Evolutionary conservation across 2,113 vertebrate genomes (phyloP).

Genomic region (Phyllopteryx taeniolatus): DNA sequence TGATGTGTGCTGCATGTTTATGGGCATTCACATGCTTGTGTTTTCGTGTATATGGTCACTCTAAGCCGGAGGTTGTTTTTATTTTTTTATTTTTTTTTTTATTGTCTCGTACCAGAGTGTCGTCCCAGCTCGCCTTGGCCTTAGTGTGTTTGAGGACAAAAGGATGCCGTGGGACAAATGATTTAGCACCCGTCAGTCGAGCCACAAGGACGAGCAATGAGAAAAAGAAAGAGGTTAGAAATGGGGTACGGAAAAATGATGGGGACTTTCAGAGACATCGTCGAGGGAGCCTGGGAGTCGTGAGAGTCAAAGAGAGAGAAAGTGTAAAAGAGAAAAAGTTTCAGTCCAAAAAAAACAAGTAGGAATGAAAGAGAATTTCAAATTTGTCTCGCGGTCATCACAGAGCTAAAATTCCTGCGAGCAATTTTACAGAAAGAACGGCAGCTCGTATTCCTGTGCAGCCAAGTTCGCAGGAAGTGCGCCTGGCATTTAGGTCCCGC

Average conservation of each 20-base stretch:
- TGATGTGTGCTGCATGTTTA: slow-evolving; percentile 47
- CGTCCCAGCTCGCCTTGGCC: slow-evolving; percentile 46
- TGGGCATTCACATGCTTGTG: slow-evolving; percentile 11
- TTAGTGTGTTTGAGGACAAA: slow-evolving; percentile 64
- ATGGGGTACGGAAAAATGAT: slow-evolving; percentile 35
- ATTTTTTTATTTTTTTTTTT: slow-evolving; percentile 26
- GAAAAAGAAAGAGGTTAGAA: slow-evolving; percentile 57
- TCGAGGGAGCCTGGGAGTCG: slow-evolving; percentile 4
- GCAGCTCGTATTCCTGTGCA: slow-evolving; percentile 54
- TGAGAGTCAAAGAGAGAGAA: background rate
- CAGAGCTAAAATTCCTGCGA: slow-evolving; percentile 45
- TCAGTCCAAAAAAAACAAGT: slow-evolving; percentile 6
- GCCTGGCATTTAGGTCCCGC: slow-evolving; percentile 47
- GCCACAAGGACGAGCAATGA: slow-evolving; percentile 55
- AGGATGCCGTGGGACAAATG: slow-evolving; percentile 62
- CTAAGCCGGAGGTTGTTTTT: slow-evolving; percentile 37
- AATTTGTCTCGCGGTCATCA: slow-evolving; percentile 52
- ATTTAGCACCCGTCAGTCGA: slow-evolving; percentile 69
- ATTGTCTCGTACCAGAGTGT: slow-evolving; percentile 45
- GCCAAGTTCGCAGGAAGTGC: slow-evolving; percentile 41
- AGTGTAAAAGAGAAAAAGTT: slow-evolving; percentile 17
- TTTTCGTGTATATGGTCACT: slow-evolving; percentile 7
- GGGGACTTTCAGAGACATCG: slow-evolving; percentile 23
- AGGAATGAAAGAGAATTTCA: slow-evolving; percentile 29
- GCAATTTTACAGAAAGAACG: slow-evolving; percentile 53